Evolutionary conservation across 2,888 invertebrate genomes (phyloP).

Genomic region (Allygus modestus): DNA sequence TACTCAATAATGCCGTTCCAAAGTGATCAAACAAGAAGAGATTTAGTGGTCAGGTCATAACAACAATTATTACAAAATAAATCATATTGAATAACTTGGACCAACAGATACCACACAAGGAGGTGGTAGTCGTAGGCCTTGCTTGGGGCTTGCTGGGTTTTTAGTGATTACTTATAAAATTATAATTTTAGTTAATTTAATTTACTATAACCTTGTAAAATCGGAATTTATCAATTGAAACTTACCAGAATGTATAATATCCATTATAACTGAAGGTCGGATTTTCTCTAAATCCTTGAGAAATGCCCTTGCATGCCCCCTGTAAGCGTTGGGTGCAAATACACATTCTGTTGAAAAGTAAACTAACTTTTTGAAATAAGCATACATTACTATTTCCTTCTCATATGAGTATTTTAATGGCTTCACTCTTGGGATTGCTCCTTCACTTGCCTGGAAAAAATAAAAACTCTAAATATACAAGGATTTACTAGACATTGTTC

Average conservation of each 20-base stretch:
- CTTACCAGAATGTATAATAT: slow-evolving; percentile 92
- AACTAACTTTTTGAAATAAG: slow-evolving; percentile 95
- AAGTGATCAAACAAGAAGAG: no score
- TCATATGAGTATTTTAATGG: slow-evolving; percentile 98
- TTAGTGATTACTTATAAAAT: no score
- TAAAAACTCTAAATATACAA: not conserved
- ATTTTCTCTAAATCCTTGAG: slow-evolving; percentile 97
- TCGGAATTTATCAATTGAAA: no score
- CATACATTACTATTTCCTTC: slow-evolving; percentile 99
- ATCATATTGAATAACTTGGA: no score
- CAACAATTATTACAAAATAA: no score
- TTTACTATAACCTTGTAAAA: no score
- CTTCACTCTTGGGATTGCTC: slow-evolving; percentile 93
- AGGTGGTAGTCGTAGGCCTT: no score
- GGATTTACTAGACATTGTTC: not conserved
- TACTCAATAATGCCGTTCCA: no score
- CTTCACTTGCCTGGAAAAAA: slow-evolving; percentile 82
- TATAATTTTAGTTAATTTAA: no score
- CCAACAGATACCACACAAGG: no score
- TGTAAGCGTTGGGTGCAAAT: slow-evolving; percentile 98
- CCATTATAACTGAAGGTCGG: slow-evolving; percentile 93
- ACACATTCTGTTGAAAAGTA: slow-evolving; percentile 99
- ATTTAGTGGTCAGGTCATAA: no score
- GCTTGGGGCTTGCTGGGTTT: no score
- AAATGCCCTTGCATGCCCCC: slow-evolving; percentile 93